phyloP scores from a whole-genome alignment of 2,797 vertebrate species.

The Octomys mimax region DNA sequence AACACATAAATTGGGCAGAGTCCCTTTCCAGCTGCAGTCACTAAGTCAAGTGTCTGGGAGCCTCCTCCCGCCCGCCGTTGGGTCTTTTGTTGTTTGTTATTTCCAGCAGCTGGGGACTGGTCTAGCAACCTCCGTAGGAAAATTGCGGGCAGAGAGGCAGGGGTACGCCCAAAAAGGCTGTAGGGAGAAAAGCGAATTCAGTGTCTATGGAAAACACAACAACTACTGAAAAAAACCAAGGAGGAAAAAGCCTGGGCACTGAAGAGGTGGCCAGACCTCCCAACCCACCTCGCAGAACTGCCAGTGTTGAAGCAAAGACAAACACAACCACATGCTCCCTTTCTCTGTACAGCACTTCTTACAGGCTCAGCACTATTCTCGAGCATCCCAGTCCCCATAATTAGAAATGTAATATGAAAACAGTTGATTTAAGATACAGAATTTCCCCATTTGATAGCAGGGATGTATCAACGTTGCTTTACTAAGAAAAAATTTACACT shows the following conservation, averaged over 20 bases:
- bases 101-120: not conserved
- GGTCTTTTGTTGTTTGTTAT: not conserved
- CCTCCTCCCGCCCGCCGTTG: not conserved
- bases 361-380: not conserved
- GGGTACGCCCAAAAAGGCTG: not conserved
- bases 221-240: not conserved
- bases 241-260: not conserved
- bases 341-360: not conserved
- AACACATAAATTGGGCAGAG: not conserved
- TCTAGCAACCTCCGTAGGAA: not conserved
- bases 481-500: not conserved
- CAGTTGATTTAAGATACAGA: not conserved
- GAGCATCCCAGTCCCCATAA: not conserved
- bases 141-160: not conserved
- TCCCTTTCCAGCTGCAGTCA: not conserved
- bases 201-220: not conserved
- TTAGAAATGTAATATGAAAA: slow-evolving; percentile 41
- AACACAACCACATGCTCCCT: not conserved
- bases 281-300: not conserved
- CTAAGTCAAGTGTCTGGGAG: not conserved
- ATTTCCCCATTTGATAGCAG: not conserved
- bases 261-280: not conserved
- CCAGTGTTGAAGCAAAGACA: not conserved
- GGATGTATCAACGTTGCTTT: not conserved
- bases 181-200: not conserved